Conservation (phyloP, 2,113 vertebrate species). For the Cyphomyrus discorhynchus region DNA sequence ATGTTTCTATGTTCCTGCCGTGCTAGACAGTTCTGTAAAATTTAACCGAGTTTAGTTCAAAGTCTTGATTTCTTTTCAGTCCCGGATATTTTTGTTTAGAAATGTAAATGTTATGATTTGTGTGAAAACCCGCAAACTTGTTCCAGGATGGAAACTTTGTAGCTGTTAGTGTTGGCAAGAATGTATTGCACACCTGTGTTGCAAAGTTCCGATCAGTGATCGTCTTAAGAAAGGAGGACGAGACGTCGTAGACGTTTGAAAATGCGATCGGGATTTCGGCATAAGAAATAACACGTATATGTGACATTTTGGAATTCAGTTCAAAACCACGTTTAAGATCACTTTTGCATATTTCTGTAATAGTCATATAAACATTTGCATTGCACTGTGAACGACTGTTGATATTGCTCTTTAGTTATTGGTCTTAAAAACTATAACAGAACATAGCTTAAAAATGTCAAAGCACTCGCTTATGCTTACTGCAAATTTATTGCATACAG, state of each 20-base stretch:
- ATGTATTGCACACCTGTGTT: background rate
- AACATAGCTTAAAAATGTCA: background rate
- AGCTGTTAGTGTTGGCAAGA: background rate
- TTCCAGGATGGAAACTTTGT: background rate
- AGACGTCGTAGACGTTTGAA: background rate
- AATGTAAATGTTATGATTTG: background rate
- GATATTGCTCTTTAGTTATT: background rate
- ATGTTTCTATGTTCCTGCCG: background rate
- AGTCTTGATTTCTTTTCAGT: background rate
- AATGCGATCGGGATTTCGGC: background rate
- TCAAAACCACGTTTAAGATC: background rate
- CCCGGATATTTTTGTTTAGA: background rate
- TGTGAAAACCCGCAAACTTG: background rate
- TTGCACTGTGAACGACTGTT: background rate
- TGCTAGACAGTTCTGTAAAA: background rate
- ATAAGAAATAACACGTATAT: background rate
- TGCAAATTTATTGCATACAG: background rate
- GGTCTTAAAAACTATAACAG: background rate
- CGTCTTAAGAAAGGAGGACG: background rate
- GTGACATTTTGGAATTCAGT: background rate
- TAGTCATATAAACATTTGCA: background rate
- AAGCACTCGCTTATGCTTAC: background rate
- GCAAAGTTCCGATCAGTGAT: background rate
- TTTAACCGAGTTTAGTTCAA: background rate
- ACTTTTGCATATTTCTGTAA: background rate